Evolutionary conservation across 2,113 vertebrate species (phyloP), one percentile per base, ranked within the genome.

Genomic region (Sapayoa aenigma): DNA sequence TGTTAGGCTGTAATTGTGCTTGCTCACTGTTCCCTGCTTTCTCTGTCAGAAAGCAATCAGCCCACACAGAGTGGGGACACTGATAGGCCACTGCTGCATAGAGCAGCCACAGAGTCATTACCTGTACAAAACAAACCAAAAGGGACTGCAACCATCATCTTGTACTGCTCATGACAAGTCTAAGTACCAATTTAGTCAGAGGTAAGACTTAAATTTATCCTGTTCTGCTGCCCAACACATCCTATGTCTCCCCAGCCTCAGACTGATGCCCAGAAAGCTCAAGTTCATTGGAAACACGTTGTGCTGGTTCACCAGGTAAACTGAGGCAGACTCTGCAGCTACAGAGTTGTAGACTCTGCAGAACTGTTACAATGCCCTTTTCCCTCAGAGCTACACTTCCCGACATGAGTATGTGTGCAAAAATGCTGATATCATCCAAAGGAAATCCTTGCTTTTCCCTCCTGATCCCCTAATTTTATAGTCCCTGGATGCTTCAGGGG

Each of bases 361-460:
- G 23, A 93, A 19, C 27, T 49, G 20, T 3, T 18, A n/a, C 5
- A 82, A 41, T 9, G 13, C 25, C 56, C 60, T 90, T 82, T 53
- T 58, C 63, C 62, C 55, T 41, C 50, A 8, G 30, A 35, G 52
- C 15, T 22, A 4, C 4, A 37, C 33, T 84, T 79, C 62, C 69
- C 1, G 0, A 74, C 69, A 47, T 7, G 52, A 79, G 72, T 27
- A 23, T 0, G 1, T 25, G 42, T 11, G 56, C 49, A 60, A 59
- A 87, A 28, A 53, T 0, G 2, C 1, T 42, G 18, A 5, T 22
- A 72, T 6, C 13, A 82, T 31, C 30, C 73, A 82, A 76, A 82
- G 41, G 47, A 89, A 95, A 53, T 2, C 35, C 23, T 14, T 30
- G 37, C 15, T 56, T 56, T 72, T 89, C 58, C 69, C 62, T 87